Conservation (phyloP, 2,797 vertebrate species). For the Australoheros facetus region DNA sequence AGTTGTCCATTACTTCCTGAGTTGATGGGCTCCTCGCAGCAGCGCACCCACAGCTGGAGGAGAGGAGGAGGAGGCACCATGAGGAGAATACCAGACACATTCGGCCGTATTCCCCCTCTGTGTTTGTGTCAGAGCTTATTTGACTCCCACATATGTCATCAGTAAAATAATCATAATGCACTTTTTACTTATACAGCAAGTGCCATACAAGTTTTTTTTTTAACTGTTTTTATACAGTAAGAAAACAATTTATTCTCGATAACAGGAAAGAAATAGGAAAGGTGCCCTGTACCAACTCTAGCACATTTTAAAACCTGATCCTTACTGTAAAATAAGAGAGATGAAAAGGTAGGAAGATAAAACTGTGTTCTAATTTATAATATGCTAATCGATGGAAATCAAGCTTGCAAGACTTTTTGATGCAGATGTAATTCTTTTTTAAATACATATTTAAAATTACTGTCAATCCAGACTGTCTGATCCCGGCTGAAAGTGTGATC, state of each 20-base stretch:
- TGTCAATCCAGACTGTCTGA: not conserved
- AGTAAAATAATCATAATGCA: conserved; percentile 14
- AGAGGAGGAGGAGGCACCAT: conserved; percentile 69
- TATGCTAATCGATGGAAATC: not conserved
- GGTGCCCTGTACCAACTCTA: too few relatives aligned
- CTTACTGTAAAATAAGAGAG: not conserved
- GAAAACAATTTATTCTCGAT: not conserved
- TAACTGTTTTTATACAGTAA: not conserved
- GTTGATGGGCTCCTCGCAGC: conserved; percentile 82
- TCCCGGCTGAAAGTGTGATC: not conserved
- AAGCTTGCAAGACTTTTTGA: not conserved
- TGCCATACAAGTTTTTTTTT: not conserved
- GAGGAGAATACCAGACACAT: conserved; percentile 33
- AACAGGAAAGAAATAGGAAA: not conserved
- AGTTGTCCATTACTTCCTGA: conserved; percentile 79
- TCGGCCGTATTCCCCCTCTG: conserved; percentile 16
- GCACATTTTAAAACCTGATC: not conserved
- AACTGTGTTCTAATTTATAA: not conserved
- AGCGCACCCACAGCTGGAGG: conserved; percentile 69
- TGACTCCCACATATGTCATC: conserved; percentile 20
- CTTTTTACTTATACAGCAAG: conserved; percentile 4
- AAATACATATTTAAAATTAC: not conserved
- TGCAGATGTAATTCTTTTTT: not conserved
- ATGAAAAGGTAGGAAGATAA: not conserved
- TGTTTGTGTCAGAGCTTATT: conserved; percentile 16